These are phyloP conservation scores for Stomatorhinus ivindoensis DNA, from an alignment of 2,113 vertebrate species.

Conservation along the genomic window DNA sequence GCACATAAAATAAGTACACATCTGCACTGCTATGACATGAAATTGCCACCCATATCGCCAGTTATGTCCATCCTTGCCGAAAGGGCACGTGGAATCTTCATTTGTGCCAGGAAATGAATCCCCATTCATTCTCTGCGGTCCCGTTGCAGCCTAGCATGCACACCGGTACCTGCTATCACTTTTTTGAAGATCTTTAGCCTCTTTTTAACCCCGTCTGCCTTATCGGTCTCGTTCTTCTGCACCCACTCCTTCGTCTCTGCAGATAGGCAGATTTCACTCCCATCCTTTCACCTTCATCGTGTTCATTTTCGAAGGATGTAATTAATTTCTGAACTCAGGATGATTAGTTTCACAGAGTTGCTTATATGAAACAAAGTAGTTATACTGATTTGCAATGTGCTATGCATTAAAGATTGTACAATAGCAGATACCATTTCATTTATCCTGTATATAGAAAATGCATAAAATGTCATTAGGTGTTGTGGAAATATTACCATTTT, in stretches of 20 bases:
- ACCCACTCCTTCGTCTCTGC: neutral
- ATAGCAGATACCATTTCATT: slow-evolving; percentile 45
- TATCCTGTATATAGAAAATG: slow-evolving; percentile 18
- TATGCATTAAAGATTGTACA: slow-evolving; percentile 46
- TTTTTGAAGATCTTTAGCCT: neutral
- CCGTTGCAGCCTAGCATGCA: neutral
- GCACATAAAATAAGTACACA: neutral
- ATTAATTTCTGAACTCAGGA: slow-evolving; percentile 57
- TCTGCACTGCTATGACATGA: neutral
- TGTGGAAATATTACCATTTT: neutral
- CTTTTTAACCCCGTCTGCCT: neutral
- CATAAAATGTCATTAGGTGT: neutral
- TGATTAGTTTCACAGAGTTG: slow-evolving; percentile 45
- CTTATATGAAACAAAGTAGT: slow-evolving; percentile 54
- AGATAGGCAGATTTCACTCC: slow-evolving; percentile 15
- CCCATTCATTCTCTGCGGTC: neutral
- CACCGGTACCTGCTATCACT: neutral
- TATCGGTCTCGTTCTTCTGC: neutral
- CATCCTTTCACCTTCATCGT: slow-evolving; percentile 39
- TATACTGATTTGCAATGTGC: slow-evolving; percentile 44
- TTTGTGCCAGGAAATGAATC: neutral
- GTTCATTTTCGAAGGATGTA: slow-evolving; percentile 41
- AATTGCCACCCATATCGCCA: neutral
- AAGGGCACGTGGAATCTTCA: neutral
- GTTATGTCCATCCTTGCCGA: neutral